A percentile compares a stretch with the other conserved stretches of the same genome.
phyloP scores from a whole-genome alignment of 2,888 invertebrate species.

The Agrotis puta region DNA sequence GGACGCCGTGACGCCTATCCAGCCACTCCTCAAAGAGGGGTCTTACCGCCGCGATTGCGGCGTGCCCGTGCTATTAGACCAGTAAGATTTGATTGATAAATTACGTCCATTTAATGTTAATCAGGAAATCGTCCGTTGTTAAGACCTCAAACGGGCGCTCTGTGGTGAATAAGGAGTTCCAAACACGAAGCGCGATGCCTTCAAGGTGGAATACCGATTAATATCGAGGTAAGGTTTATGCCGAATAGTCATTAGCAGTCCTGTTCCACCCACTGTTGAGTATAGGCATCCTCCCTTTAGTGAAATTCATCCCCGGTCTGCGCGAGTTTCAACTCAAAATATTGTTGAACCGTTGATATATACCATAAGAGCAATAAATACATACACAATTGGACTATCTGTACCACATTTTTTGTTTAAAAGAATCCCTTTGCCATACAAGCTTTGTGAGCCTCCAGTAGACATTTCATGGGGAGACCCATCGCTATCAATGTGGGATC shows the following conservation, averaged over 20 bases:
- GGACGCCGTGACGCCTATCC: too few relatives aligned
- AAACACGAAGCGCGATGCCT: constrained; percentile 44
- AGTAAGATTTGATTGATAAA: background rate
- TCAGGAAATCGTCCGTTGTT: constrained; percentile 1
- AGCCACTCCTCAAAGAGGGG: too few relatives aligned
- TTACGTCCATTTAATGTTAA: background rate
- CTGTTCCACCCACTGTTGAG: background rate
- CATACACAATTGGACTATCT: constrained; percentile 38
- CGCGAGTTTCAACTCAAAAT: too few relatives aligned
- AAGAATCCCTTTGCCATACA: background rate
- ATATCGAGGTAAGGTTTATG: background rate
- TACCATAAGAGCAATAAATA: constrained; percentile 28
- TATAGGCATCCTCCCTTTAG: background rate
- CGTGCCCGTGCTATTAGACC: too few relatives aligned
- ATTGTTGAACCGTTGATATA: background rate
- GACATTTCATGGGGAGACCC: background rate
- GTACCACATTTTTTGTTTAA: background rate
- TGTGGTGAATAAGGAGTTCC: constrained; percentile 38
- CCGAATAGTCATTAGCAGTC: background rate
- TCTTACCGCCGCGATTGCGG: too few relatives aligned
- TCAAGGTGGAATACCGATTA: constrained; percentile 1
- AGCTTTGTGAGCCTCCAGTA: background rate
- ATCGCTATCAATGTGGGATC: background rate
- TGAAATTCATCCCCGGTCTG: background rate
- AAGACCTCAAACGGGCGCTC: constrained; percentile 8